A percentile compares a stretch with the other conserved stretches of the same genome.
Evolutionary conservation across 2,797 vertebrate genomes (phyloP).

Genomic region (Esox masquinongy): DNA sequence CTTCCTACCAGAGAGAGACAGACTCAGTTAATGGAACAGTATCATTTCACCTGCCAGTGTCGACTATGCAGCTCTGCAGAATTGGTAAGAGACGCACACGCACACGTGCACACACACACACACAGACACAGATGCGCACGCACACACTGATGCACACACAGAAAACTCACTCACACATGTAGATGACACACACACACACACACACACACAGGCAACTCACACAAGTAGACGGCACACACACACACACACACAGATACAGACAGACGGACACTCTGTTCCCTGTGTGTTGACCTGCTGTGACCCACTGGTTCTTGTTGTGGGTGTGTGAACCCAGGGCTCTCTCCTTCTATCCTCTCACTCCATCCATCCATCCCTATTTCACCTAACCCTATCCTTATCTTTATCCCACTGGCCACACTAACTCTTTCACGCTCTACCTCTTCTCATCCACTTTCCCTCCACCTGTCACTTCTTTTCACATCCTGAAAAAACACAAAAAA

Average conservation of each 20-base stretch:
- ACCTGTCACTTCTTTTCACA: background rate
- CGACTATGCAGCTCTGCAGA: conserved; percentile 71
- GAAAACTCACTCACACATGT: no score
- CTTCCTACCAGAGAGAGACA: conserved; percentile 74
- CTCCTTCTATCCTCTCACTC: conserved; percentile 1
- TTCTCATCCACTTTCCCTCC: background rate
- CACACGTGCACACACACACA: background rate
- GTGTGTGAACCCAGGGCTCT: conserved; percentile 6
- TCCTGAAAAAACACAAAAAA: background rate
- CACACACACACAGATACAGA: no score
- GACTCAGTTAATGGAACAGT: conserved; percentile 77
- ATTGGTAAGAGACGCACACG: conserved; percentile 68
- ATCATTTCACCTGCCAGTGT: conserved; percentile 82
- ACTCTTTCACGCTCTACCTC: background rate
- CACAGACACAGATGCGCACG: background rate
- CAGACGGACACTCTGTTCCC: background rate
- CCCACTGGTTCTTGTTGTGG: background rate
- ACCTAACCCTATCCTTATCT: background rate
- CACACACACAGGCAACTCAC: no score
- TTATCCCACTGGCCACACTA: background rate
- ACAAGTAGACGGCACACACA: no score
- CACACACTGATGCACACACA: background rate
- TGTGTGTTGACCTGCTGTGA: background rate
- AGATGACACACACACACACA: no score
- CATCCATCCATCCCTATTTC: background rate